Base-by-base conservation (phyloP, 1,140 invertebrate genomes). In the Phthorimaea operculella region DNA sequence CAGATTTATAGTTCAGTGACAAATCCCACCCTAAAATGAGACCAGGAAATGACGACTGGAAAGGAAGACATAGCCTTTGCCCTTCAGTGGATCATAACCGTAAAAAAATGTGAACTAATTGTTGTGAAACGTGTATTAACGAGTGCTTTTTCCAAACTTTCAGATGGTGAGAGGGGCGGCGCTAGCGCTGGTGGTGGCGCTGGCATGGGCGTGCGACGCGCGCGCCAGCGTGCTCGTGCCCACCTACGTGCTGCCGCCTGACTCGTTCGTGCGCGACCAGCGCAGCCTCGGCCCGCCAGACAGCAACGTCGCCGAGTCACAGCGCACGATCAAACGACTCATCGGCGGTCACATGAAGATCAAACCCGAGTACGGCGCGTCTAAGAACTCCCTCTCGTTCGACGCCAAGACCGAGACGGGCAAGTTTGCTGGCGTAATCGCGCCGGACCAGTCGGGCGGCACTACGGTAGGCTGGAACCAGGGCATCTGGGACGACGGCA, bases 401-500 rank as follows among this genome's bases (percentile, higher is more conserved):
- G 70, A 75, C 33, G 66, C 64, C 21, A 84, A 82, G 57, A 77
- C 62, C 57, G 68, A 68, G 55, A 80, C 76, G 65, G 85, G 83
- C 47, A 87, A 87, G 62, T 84, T 85, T 57, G 67, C 64, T n/a
- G 76, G 81, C 51, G 76, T 76, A 50, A 72, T 83, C 58, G 74
- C 69, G 63, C 70, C 81, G 64, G 82, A 85, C 64, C 75, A 79
- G 71, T 77, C 78, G 66, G 77, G 79, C 76, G 72, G 81, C 71
- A 28, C 21, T 28, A 84, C 71, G 65, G 80, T 86, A 36, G 85
- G 85, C 52, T 87, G 85, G 85, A 87, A 87, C 60, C 85, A 87
- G 57, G 86, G 87, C 28, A 83, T 88, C 52, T 90, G 89, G 89
- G 89, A 91, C 68, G 90, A 91, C 36, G 89, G 88, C 34, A 88